These are phyloP conservation scores for Heterotis niloticus DNA, from an alignment of 2,113 vertebrate species.

Conservation along the genomic window DNA sequence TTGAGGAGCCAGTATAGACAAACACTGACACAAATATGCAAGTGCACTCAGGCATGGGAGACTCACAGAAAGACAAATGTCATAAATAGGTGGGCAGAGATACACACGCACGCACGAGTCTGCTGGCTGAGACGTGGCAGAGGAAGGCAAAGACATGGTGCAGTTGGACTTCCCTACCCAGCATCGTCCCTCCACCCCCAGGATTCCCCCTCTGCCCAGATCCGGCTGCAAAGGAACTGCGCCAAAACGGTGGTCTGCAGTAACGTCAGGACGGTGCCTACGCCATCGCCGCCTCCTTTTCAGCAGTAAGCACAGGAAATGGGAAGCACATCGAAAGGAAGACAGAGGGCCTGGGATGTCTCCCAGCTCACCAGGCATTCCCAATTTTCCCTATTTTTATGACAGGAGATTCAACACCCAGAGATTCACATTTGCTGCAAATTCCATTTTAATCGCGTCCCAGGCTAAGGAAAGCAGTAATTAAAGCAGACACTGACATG, in stretches of 20 bases:
- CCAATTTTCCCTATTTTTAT: conserved; percentile 16
- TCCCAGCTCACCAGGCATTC: not conserved
- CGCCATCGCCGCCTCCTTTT: not conserved
- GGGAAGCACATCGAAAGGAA: not conserved
- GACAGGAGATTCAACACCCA: conserved; percentile 25
- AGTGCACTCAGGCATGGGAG: conserved; percentile 22
- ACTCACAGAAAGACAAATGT: not conserved
- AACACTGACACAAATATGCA: conserved; percentile 20
- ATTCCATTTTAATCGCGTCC: conserved; percentile 42
- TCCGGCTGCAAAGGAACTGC: not conserved
- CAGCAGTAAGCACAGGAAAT: not conserved
- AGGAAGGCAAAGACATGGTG: conserved; percentile 48
- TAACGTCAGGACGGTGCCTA: not conserved
- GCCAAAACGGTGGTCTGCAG: not conserved
- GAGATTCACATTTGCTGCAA: conserved; percentile 46
- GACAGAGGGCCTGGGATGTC: not conserved
- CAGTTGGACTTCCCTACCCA: not conserved
- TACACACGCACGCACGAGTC: not conserved
- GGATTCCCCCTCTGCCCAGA: not conserved
- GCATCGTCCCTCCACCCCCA: not conserved
- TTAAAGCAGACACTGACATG: conserved; percentile 40
- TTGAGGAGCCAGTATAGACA: conserved; percentile 15
- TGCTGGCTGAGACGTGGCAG: conserved; percentile 9
- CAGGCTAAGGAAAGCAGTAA: conserved; percentile 46
- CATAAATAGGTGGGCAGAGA: conserved; percentile 22